Conservation (phyloP, 2,113 vertebrate species). For the Sebastes fasciatus region DNA sequence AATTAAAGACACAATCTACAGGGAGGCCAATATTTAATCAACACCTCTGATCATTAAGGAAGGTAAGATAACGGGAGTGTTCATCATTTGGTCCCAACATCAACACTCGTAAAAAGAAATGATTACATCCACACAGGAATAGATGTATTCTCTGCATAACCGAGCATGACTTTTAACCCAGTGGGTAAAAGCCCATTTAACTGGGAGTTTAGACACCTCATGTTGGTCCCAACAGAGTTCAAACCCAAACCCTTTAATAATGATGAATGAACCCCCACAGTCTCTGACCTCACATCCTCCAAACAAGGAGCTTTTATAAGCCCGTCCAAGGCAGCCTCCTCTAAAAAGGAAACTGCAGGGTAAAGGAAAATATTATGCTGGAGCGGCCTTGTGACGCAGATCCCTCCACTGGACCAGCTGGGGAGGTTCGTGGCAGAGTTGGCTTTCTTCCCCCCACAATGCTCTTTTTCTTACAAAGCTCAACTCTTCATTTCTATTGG, state of each 20-base stretch:
- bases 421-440: slow-evolving; percentile 33
- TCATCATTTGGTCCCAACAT: slow-evolving; percentile 38
- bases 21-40: slow-evolving; percentile 79
- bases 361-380: slow-evolving; percentile 74
- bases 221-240: slow-evolving; percentile 8
- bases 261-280: slow-evolving; percentile 42
- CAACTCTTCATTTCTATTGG: slow-evolving; percentile 3
- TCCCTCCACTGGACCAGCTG: slow-evolving; percentile 38
- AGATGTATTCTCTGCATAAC: not conserved
- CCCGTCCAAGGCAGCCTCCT: slow-evolving; percentile 10
- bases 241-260: slow-evolving; percentile 6
- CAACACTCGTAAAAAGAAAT: slow-evolving; percentile 49
- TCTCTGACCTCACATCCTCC: slow-evolving; percentile 37
- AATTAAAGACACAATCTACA: slow-evolving; percentile 78
- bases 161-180: slow-evolving; percentile 6
- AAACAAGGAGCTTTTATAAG: slow-evolving; percentile 63
- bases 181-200: slow-evolving; percentile 2
- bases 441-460: not conserved
- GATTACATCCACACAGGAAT: not conserved
- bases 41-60: slow-evolving; percentile 67
- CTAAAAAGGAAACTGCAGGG: slow-evolving; percentile 66
- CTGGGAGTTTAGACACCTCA: not conserved
- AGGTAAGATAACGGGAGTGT: slow-evolving; percentile 17
- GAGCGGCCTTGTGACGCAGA: slow-evolving; percentile 45
- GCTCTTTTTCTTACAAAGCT: slow-evolving; percentile 9